phyloP scores from a whole-genome alignment of 2,888 invertebrate genomes.

The Cactoblastis cactorum region DNA sequence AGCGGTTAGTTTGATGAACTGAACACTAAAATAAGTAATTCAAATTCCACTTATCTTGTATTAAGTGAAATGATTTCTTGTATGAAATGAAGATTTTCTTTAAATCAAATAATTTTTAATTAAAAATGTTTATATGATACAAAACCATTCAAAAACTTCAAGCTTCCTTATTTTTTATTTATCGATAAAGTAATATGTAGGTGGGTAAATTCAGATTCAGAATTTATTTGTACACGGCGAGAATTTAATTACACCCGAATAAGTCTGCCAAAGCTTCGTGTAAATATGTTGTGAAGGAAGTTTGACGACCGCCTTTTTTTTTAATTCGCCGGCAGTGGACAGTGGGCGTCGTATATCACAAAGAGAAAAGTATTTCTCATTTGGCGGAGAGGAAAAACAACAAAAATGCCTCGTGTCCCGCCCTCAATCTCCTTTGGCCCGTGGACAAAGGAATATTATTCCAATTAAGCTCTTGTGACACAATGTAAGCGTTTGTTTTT shows the following conservation, averaged over 20 bases:
- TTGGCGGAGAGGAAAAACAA: slow-evolving; percentile 57
- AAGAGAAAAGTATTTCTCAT: slow-evolving; percentile 70
- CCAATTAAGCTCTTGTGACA: slow-evolving; percentile 57
- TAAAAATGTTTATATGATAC: too few relatives aligned
- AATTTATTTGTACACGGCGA: not conserved
- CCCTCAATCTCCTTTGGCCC: slow-evolving; percentile 61
- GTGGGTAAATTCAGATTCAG: too few relatives aligned
- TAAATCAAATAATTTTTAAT: too few relatives aligned
- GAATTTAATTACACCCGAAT: slow-evolving; percentile 6
- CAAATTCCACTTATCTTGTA: too few relatives aligned
- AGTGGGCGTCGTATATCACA: slow-evolving; percentile 61
- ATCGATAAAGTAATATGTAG: too few relatives aligned
- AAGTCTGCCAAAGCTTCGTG: slow-evolving; percentile 5
- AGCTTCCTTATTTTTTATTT: too few relatives aligned
- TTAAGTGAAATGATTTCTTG: too few relatives aligned
- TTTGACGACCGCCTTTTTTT: slow-evolving; percentile 27
- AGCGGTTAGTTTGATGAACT: too few relatives aligned
- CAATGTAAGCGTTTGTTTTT: slow-evolving; percentile 39
- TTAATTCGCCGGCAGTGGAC: slow-evolving; percentile 41
- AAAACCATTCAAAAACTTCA: too few relatives aligned
- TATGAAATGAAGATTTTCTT: too few relatives aligned
- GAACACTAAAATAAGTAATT: too few relatives aligned
- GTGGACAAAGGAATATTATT: slow-evolving; percentile 68
- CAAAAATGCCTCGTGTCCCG: slow-evolving; percentile 53
- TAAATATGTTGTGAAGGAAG: slow-evolving; percentile 12